Evolutionary conservation across 1,140 invertebrate genomes (phyloP), one percentile per base, ranked within the genome.

Genomic region (Akabosia matsudoensis): DNA sequence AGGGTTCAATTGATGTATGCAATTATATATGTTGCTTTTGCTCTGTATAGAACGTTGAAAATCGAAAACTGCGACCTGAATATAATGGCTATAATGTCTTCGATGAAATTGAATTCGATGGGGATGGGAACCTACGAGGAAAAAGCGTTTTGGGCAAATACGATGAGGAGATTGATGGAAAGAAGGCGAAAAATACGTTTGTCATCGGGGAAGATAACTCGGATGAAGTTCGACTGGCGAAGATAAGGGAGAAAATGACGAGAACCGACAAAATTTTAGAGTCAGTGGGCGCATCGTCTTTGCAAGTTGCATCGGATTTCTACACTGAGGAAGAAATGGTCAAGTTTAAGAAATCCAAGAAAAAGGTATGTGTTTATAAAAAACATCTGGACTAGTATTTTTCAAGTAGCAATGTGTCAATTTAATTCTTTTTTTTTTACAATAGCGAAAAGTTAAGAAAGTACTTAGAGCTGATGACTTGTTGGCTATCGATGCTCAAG

Each of bases 281-380:
- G 86, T 89, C 88, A 10, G 86, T 98, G 61, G 86, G 87, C 64
- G 84, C 90, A 74, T 87, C 90, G 22, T 88, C 89, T 79, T 87
- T 90, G 16, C 90, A 89, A 82, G 76, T 96, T 22, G 95, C 95
- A 0, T 91, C 91, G 10, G 96, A 98, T 84, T 98, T 97, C 85
- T 92, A 92, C 78, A 93, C 92, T 75, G 88, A 91, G 76, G 88
- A 91, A 75, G 95, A 97, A 86, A 86, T 96, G 84, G 75, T 93
- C 45, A 88, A 90, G 83, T 96, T 99, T 85, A 98, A 97, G 84
- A 98, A 98, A 85, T 88, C 92, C 83, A 97, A 94, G 83, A 97
- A 94, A 87, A 97, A 94, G 87, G 89, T 93, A 79, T 85, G 86
- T 33, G 10, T 70, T 79, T 84, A 26, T 31, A 18, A 24, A 70